Base-by-base conservation (phyloP, 2,888 invertebrate genomes). In the Pantelozetes paolii region DNA sequence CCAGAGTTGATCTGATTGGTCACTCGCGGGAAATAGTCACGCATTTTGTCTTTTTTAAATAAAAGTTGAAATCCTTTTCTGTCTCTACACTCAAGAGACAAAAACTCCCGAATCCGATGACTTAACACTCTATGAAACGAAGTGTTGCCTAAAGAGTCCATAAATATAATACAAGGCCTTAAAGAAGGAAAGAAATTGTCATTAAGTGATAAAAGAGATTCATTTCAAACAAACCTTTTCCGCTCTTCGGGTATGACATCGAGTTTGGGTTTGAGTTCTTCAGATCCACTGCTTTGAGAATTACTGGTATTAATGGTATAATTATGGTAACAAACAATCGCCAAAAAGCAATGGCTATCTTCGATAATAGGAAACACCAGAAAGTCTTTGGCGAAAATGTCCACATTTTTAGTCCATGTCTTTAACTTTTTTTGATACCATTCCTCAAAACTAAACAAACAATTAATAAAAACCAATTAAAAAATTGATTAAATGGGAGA, bases 1-100 rank as follows among this genome's bases (percentile, higher is more conserved):
- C 91, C 92, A 81, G 90, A 94, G 85, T 99, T 99, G 78, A 89
- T 91, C 84, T 99, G 99, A 82, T 97, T 95, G n/a, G 98, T 98
- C 77, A 94, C 92, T 84, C 91, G 91, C 0, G 93, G 92, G 80
- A 89, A 89, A 77, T 89, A 88, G 6, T 94, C 95, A 80, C 90
- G 90, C 79, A 96, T 91, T 62, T 89, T 89, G 79, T 90, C 88
- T 82, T 90, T 92, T 80, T 88, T 87, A 30, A 30, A 28, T 5
- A 74, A 40, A 15, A 23, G 0, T 76, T 20, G 77, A 28, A 18
- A 23, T 78, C 86, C 87, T 1, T 87, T 83, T 85, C 77, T 77
- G 72, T 88, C 87, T 81, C 89, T 87, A 72, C 90, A 90, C 48
- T 76, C 75, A 28, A 67, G 32, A 6, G 70, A 15, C 26, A 76